Conservation (phyloP, 2,888 invertebrate species). For the Tethea ocularis region DNA sequence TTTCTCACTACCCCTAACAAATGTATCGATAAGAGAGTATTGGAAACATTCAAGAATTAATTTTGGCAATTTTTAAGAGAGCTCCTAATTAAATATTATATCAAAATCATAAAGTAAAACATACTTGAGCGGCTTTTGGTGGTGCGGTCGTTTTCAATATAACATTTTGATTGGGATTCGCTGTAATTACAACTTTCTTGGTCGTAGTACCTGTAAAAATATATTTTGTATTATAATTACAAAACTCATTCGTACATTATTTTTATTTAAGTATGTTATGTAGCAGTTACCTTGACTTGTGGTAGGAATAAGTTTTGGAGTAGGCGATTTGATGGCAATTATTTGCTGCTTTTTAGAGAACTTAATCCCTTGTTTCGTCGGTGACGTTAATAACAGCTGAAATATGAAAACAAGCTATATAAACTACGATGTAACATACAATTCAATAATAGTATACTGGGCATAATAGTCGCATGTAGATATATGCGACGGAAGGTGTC, state of each 20-base stretch:
- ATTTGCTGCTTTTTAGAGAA: constrained; percentile 68
- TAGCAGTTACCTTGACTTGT: constrained; percentile 48
- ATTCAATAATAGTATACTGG: too few relatives aligned
- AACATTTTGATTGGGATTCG: constrained; percentile 61
- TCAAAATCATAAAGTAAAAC: constrained; percentile 6
- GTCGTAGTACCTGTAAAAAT: constrained; percentile 36
- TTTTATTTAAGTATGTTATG: background rate
- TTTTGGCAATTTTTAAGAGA: too few relatives aligned
- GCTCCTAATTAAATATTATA: background rate
- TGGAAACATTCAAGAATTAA: too few relatives aligned
- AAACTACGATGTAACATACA: background rate
- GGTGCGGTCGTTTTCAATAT: constrained; percentile 58
- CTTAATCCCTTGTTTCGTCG: constrained; percentile 69
- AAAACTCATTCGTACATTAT: background rate
- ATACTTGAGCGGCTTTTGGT: constrained; percentile 55
- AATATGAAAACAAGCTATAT: constrained; percentile 16
- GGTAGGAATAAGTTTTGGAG: constrained; percentile 56
- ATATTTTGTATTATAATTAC: too few relatives aligned
- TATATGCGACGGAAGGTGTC: too few relatives aligned
- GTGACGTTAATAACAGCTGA: constrained; percentile 72
- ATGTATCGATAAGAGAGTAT: too few relatives aligned
- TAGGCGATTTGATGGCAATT: constrained; percentile 85
- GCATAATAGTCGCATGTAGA: too few relatives aligned
- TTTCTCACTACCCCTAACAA: too few relatives aligned
- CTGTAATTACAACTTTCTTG: constrained; percentile 61